These are phyloP conservation scores for Homarus americanus DNA, from an alignment of 1,140 invertebrate species.

Conservation along the genomic window DNA sequence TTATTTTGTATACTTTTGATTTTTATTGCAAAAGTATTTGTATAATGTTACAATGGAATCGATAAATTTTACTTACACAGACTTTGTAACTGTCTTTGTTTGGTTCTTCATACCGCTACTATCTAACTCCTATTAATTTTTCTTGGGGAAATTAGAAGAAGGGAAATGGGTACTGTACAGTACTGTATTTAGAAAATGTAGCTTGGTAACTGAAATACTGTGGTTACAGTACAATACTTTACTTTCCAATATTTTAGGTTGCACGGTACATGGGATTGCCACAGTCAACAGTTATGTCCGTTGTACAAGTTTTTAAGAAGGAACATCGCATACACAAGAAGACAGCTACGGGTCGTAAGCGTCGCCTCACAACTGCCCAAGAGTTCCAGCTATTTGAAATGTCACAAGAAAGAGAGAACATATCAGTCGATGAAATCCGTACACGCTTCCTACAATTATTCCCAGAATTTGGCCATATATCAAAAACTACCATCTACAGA, in stretches of 20 bases:
- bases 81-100: too few relatives aligned
- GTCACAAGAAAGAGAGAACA: conserved; percentile 73
- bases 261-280: conserved; percentile 74
- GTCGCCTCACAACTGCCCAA: conserved; percentile 71
- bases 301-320: conserved; percentile 74
- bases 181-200: too few relatives aligned
- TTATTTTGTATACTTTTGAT: too few relatives aligned
- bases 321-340: conserved; percentile 74
- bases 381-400: conserved; percentile 74
- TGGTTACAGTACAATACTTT: too few relatives aligned
- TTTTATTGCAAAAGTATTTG: too few relatives aligned
- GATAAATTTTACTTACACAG: too few relatives aligned
- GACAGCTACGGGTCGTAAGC: conserved; percentile 72
- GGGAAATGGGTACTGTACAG: too few relatives aligned
- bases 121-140: too few relatives aligned
- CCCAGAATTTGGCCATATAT: conserved; percentile 73
- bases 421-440: conserved; percentile 73
- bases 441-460: conserved; percentile 67
- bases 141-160: too few relatives aligned
- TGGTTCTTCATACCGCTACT: too few relatives aligned
- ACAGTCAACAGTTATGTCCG: conserved; percentile 74
- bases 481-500: conserved; percentile 73
- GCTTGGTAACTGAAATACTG: too few relatives aligned
- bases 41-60: too few relatives aligned
- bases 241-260: conserved; percentile 39